These are phyloP conservation scores for Hoplostethus atlanticus DNA, from an alignment of 2,797 vertebrate species.

Conservation along the genomic window DNA sequence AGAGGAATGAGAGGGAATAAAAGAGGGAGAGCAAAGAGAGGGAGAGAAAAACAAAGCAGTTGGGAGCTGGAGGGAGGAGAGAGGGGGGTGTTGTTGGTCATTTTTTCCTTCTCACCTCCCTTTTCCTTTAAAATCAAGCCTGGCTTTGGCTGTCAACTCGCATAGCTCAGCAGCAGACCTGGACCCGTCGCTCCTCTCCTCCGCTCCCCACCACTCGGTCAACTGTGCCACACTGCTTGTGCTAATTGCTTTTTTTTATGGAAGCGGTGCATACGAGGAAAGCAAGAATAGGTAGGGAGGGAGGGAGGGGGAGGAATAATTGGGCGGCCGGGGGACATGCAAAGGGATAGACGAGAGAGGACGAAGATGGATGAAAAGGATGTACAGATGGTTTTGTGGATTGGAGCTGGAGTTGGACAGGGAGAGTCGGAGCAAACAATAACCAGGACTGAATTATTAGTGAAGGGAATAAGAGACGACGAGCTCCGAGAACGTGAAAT, in stretches of 20 bases:
- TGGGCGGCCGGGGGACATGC: background rate
- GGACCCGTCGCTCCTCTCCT: slow-evolving; percentile 13
- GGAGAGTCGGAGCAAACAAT: background rate
- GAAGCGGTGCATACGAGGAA: background rate
- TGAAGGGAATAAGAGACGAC: background rate
- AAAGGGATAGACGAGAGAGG: background rate
- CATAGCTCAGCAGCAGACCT: slow-evolving; percentile 57
- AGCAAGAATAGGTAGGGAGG: background rate
- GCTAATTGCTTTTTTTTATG: slow-evolving; percentile 42
- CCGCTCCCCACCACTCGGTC: slow-evolving; percentile 11
- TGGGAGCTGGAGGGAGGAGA: background rate
- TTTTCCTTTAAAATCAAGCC: slow-evolving; percentile 54
- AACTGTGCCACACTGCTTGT: slow-evolving; percentile 32
- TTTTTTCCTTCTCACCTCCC: slow-evolving; percentile 39
- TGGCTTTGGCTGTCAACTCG: slow-evolving; percentile 43
- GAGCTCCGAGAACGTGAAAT: too few relatives aligned
- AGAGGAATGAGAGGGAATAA: background rate
- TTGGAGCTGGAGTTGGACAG: background rate
- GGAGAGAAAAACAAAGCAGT: background rate
- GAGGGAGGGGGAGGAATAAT: background rate
- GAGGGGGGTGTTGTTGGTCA: background rate
- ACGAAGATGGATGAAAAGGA: background rate
- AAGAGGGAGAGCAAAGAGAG: background rate
- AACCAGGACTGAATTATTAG: background rate
- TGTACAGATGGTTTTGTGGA: background rate